Evolutionary conservation across 2,888 invertebrate species (phyloP).

Genomic region (Callyntrura sp.): DNA sequence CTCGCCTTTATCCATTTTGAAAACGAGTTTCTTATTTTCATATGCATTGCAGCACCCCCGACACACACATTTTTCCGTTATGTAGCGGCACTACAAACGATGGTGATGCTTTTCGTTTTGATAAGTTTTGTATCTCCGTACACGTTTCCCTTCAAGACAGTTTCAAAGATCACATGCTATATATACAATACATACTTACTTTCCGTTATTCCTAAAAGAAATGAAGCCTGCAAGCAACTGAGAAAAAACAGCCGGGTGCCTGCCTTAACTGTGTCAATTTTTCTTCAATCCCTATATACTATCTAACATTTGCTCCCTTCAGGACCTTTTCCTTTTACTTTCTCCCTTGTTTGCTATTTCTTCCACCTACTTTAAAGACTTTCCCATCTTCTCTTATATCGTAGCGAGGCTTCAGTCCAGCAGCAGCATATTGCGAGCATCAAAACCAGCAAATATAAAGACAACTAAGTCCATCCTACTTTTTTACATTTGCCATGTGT

Average conservation of each 20-base stretch:
- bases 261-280: conserved; percentile 56
- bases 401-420: conserved; percentile 16
- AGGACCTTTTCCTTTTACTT: conserved; percentile 46
- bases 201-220: not conserved
- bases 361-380: conserved; percentile 5
- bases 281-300: conserved; percentile 15
- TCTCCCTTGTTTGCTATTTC: conserved; percentile 23
- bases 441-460: not conserved
- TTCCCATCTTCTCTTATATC: conserved; percentile 31
- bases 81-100: not conserved
- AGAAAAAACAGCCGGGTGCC: conserved; percentile 7
- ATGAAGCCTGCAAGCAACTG: not conserved
- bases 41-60: conserved; percentile 28
- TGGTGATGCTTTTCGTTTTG: not conserved
- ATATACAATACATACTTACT: not conserved
- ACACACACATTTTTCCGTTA: not conserved
- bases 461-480: conserved; percentile 53
- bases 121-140: not conserved
- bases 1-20: conserved; percentile 14
- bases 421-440: conserved; percentile 28
- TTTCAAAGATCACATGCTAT: not conserved
- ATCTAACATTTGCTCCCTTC: conserved; percentile 58
- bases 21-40: conserved; percentile 43
- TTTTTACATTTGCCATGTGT: not conserved
- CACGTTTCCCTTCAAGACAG: not conserved